Conservation (phyloP, 2,797 vertebrate genomes). For the Muscicapa comitata region DNA sequence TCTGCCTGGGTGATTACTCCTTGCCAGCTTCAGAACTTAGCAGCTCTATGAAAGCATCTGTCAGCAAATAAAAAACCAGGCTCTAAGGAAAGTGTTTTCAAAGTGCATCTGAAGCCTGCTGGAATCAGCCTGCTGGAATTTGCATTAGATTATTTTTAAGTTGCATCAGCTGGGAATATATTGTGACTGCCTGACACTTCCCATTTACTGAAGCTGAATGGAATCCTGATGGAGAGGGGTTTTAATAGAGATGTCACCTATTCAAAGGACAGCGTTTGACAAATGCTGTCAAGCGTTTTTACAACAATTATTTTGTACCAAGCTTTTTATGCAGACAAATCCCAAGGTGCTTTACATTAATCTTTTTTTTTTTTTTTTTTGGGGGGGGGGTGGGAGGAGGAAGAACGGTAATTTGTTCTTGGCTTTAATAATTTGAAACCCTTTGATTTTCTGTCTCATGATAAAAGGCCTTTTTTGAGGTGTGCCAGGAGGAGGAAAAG, state of each 20-base stretch:
- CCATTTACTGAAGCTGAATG: neutral
- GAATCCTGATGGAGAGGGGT: slow-evolving; percentile 9
- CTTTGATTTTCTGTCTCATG: neutral
- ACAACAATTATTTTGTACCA: neutral
- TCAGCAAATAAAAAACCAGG: slow-evolving; percentile 27
- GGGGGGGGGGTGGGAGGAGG: neutral
- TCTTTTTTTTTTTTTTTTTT: neutral
- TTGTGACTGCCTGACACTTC: slow-evolving; percentile 35
- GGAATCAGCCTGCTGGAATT: slow-evolving; percentile 40
- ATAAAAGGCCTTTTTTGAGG: neutral
- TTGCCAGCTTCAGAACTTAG: neutral
- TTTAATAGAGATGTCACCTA: slow-evolving; percentile 33
- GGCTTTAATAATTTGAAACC: neutral
- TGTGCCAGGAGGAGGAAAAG: neutral
- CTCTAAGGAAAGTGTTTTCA: neutral
- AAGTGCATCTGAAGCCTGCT: slow-evolving; percentile 4
- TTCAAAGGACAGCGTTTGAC: neutral
- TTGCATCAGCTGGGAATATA: slow-evolving; percentile 40
- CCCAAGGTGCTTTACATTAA: neutral
- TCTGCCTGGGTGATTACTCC: neutral
- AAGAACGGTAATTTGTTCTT: neutral
- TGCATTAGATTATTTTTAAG: slow-evolving; percentile 18
- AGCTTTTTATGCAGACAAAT: neutral
- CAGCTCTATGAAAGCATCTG: slow-evolving; percentile 5
- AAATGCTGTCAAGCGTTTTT: neutral